These are phyloP conservation scores for Macropodus opercularis DNA, from an alignment of 2,797 vertebrate genomes.

Conservation along the genomic window DNA sequence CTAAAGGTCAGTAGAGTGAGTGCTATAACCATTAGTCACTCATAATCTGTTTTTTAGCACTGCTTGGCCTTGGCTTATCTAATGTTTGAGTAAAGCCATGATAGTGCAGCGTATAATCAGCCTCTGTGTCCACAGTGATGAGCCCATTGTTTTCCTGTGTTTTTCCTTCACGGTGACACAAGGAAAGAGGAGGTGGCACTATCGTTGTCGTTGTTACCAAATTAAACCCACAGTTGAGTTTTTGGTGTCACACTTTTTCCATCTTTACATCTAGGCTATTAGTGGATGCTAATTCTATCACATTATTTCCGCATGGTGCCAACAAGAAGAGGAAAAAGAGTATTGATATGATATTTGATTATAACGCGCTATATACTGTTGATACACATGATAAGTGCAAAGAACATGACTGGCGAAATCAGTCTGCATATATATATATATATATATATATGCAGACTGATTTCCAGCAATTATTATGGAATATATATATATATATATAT, in stretches of 20 bases:
- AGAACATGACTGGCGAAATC: no score
- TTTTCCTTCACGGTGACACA: slow-evolving; percentile 44
- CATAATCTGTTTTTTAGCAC: slow-evolving; percentile 37
- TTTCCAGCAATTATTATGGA: no score
- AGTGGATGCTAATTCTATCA: neutral
- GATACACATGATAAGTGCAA: no score
- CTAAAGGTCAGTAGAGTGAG: slow-evolving; percentile 13
- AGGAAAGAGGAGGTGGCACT: slow-evolving; percentile 44
- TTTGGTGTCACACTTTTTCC: slow-evolving; percentile 26
- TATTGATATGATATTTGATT: no score
- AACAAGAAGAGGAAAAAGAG: no score
- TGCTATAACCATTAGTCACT: slow-evolving; percentile 38
- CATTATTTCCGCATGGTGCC: neutral
- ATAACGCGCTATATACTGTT: no score
- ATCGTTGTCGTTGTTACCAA: slow-evolving; percentile 30
- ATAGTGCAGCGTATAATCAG: slow-evolving; percentile 30
- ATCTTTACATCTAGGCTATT: neutral
- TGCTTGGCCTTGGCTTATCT: slow-evolving; percentile 40
- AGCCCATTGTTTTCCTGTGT: slow-evolving; percentile 43
- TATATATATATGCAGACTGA: no score
- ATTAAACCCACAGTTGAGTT: slow-evolving; percentile 28
- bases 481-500: no score
- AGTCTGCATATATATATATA: no score
- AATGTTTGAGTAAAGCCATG: slow-evolving; percentile 38
- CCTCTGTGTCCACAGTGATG: slow-evolving; percentile 35